A percentile compares a stretch with the other conserved stretches of the same genome.
Evolutionary conservation across 1,140 invertebrate genomes (phyloP).

Genomic region (Drosophila mojavensis): DNA sequence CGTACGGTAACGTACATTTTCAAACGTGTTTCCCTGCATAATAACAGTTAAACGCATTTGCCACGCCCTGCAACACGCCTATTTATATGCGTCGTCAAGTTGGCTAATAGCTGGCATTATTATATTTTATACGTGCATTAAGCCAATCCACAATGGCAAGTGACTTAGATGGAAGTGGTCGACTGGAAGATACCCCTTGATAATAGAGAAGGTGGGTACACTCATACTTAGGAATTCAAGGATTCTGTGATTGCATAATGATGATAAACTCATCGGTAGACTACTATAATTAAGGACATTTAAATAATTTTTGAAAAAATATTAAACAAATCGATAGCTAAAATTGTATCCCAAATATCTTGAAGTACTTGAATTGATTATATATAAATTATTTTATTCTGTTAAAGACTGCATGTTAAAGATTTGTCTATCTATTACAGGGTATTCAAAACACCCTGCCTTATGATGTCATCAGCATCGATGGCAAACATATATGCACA

Average conservation of each 20-base stretch:
- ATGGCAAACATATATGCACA: background rate
- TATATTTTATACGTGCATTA: constrained; percentile 53
- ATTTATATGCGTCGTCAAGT: constrained; percentile 39
- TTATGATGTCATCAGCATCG: constrained; percentile 34
- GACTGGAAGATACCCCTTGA: background rate
- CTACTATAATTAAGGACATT: too few relatives aligned
- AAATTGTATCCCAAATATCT: too few relatives aligned
- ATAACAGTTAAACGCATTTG: constrained; percentile 36
- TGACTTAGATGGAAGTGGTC: background rate
- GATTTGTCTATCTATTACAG: background rate
- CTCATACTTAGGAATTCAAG: too few relatives aligned
- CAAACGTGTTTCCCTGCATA: constrained; percentile 6
- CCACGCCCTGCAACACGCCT: constrained; percentile 20
- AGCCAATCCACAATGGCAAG: constrained; percentile 6
- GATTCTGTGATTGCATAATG: too few relatives aligned
- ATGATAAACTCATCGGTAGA: too few relatives aligned
- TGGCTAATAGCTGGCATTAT: constrained; percentile 50
- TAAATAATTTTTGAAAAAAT: too few relatives aligned
- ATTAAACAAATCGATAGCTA: too few relatives aligned
- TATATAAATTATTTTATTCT: too few relatives aligned
- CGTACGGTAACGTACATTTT: background rate
- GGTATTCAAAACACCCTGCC: background rate
- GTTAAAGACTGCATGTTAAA: too few relatives aligned
- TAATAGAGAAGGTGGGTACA: too few relatives aligned
- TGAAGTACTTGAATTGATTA: too few relatives aligned